Evolutionary conservation across 2,797 vertebrate genomes (phyloP), one percentile per base, ranked within the genome.

Genomic region (Sebastes vulpes): DNA sequence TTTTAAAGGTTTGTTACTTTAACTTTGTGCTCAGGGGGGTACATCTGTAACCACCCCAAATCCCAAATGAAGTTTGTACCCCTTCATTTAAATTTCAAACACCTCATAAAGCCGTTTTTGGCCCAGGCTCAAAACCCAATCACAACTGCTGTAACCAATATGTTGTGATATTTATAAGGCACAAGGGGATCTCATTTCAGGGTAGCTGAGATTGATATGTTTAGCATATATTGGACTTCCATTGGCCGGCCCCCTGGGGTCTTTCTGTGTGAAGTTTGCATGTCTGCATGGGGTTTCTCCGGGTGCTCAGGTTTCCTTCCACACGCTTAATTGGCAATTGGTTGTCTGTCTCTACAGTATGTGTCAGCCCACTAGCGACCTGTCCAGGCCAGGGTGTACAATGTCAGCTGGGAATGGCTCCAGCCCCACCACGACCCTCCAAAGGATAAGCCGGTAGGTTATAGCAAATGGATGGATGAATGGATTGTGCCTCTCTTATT

Each of bases 81-180:
- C 81, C 65, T 74, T 87, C 57, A 86, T 88, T 90, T 89, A 25
- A 65, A 86, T 92, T 88, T 91, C 66, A 89, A 86, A 92, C 88
- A 84, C 88, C 79, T 92, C 90, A 60, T 82, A 68, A 81, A 89
- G 67, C 73, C 84, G 48, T 82, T 89, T 90, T 83, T 92, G 89
- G 89, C 89, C 18, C 16, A 0, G 69, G 52, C 67, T 86, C 90
- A 89, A 81, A 85, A 89, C 52, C 59, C 83, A 91, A 89, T 92
- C 91, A 87, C 60, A 80, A 84, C 63, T 31, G 77, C 74, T 66
- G 72, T 84, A 83, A 84, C 68, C 54, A 67, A 91, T 77, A 77
- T 79, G 81, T 89, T 77, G 79, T 84, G 89, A 93, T 92, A 59
- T 72, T 83, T 83, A 77, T 29, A 68, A 79, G 59, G 69, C 76